Percentiles rank a stretch among this genome's conserved stretches.
phyloP scores from a whole-genome alignment of 2,113 vertebrate species.

The Coreoperca whiteheadi region DNA sequence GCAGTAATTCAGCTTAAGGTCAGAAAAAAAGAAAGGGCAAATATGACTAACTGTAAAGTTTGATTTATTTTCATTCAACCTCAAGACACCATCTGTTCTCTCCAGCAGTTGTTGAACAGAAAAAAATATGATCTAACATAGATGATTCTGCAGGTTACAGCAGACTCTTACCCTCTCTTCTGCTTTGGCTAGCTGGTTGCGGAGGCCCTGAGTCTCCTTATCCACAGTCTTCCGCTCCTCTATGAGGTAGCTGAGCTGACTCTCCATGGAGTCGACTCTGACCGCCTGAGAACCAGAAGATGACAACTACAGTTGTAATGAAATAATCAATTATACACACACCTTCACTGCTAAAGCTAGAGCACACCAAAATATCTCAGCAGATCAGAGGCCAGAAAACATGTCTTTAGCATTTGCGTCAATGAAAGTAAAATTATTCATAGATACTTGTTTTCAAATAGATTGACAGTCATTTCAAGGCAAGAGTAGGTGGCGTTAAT shows the following conservation, averaged over 20 bases:
- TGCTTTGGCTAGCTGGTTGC: conserved; percentile 82
- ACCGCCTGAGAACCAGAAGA: conserved; percentile 77
- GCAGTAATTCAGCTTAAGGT: not conserved
- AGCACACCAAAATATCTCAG: not conserved
- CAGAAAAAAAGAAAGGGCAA: no score
- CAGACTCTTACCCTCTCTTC: conserved; percentile 87
- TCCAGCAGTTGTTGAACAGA: no score
- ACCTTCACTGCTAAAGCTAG: not conserved
- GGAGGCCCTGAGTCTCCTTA: conserved; percentile 83
- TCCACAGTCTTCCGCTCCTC: conserved; percentile 86
- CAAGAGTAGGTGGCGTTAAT: not conserved
- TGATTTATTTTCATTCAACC: no score
- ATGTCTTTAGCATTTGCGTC: not conserved
- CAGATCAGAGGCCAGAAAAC: not conserved
- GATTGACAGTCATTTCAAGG: not conserved
- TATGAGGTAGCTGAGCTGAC: conserved; percentile 79
- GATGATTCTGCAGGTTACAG: not conserved
- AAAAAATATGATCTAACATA: not conserved
- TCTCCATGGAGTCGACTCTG: conserved; percentile 84
- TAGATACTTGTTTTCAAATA: not conserved
- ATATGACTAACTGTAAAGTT: no score
- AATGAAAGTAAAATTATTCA: not conserved
- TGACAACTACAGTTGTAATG: not conserved
- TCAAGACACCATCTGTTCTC: no score
- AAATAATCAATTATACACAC: not conserved